Conservation (phyloP, 2,888 invertebrate genomes). For the Microplitis manilae region DNA sequence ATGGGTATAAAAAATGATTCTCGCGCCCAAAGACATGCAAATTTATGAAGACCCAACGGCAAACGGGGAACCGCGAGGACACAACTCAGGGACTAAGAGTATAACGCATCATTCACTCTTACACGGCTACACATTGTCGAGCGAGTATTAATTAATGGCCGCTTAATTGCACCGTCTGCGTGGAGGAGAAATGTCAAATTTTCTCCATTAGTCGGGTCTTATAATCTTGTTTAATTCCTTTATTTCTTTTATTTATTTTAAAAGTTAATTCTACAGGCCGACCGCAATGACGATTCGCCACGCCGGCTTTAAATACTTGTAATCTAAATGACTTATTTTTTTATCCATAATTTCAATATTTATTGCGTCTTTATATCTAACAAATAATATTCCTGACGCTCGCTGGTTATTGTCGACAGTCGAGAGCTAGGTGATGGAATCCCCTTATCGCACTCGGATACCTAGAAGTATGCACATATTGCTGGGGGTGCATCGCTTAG, state of each 20-base stretch:
- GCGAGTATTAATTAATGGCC: conserved; percentile 62
- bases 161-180: conserved; percentile 55
- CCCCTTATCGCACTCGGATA: background rate
- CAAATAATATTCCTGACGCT: too few species aligned
- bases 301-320: background rate
- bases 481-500: background rate
- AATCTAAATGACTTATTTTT: background rate
- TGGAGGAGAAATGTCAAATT: background rate
- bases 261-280: background rate
- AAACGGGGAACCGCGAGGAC: conserved; percentile 48
- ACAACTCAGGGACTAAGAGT: background rate
- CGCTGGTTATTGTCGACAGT: background rate
- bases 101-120: conserved; percentile 13
- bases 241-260: background rate
- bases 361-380: background rate
- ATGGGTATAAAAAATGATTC: conserved; percentile 69
- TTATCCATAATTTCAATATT: background rate
- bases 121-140: conserved; percentile 19
- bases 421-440: background rate
- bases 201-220: background rate
- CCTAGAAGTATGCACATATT: background rate
- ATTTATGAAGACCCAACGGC: conserved; percentile 65
- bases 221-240: background rate
- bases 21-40: conserved; percentile 69
- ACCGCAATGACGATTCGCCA: background rate